Percentiles rank a stretch among this genome's conserved stretches.
These are phyloP conservation scores for Seriola quinqueradiata DNA, from an alignment of 2,113 vertebrate species.

Conservation along the genomic window DNA sequence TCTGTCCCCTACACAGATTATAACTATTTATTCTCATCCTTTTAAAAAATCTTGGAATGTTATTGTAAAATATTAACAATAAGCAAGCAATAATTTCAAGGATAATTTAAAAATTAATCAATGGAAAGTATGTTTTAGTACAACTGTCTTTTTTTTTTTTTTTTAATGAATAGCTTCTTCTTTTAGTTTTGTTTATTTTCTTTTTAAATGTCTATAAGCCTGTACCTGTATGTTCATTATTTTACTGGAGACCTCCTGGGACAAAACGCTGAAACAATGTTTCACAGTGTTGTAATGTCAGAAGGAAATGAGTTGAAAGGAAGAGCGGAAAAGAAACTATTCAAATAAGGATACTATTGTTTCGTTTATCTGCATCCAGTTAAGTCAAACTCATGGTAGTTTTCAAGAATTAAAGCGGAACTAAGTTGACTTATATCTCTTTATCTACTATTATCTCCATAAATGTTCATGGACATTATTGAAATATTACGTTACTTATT, in stretches of 20 bases:
- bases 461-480: background rate
- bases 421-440: too few species aligned
- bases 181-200: background rate
- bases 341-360: constrained; percentile 14
- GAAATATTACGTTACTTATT: background rate
- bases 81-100: background rate
- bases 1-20: too few species aligned
- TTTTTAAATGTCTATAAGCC: background rate
- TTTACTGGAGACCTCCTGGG: background rate
- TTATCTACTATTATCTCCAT: too few species aligned
- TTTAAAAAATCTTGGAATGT: too few species aligned
- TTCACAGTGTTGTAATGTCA: background rate
- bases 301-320: background rate
- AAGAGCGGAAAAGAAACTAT: constrained; percentile 12
- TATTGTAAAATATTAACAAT: too few species aligned
- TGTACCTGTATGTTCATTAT: background rate
- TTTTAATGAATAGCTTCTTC: background rate
- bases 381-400: background rate
- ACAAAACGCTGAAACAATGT: background rate
- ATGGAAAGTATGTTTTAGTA: background rate
- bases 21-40: too few species aligned
- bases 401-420: background rate
- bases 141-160: too few species aligned
- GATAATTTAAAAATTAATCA: background rate
- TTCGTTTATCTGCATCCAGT: constrained; percentile 10